phyloP scores from a whole-genome alignment of 2,797 vertebrate genomes.

The Chiloscyllium punctatum region DNA sequence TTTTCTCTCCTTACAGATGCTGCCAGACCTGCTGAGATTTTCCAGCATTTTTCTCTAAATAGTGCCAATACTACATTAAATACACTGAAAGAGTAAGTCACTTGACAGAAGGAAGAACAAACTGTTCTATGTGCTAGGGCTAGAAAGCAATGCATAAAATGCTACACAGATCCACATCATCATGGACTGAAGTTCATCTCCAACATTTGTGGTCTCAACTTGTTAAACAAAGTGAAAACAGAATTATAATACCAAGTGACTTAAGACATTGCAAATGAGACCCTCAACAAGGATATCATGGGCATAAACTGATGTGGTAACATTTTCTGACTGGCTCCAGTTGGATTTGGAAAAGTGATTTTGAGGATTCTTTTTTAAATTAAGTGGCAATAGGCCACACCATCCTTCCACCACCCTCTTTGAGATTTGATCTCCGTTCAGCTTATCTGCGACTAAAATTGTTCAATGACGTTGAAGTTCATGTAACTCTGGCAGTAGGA shows the following conservation, averaged over 20 bases:
- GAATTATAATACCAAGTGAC: neutral
- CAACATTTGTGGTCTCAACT: neutral
- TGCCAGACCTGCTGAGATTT: too few species aligned
- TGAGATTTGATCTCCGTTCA: neutral
- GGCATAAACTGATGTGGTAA: neutral
- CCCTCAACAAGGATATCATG: neutral
- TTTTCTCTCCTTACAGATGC: too few species aligned
- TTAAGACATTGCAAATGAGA: neutral
- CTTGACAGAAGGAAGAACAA: too few species aligned
- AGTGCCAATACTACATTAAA: too few species aligned
- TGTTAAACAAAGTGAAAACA: neutral
- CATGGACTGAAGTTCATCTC: neutral
- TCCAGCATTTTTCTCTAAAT: too few species aligned
- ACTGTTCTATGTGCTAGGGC: too few species aligned
- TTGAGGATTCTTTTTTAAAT: neutral
- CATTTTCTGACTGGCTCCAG: neutral
- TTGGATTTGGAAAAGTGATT: neutral
- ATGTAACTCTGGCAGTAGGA: neutral
- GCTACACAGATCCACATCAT: too few species aligned
- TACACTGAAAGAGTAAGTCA: too few species aligned
- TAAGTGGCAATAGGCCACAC: neutral
- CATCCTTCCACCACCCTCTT: neutral
- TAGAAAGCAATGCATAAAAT: too few species aligned
- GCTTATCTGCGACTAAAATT: neutral
- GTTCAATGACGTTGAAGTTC: neutral